Base-by-base conservation (phyloP, 2,888 invertebrate species). In the Mythimna loreyi region DNA sequence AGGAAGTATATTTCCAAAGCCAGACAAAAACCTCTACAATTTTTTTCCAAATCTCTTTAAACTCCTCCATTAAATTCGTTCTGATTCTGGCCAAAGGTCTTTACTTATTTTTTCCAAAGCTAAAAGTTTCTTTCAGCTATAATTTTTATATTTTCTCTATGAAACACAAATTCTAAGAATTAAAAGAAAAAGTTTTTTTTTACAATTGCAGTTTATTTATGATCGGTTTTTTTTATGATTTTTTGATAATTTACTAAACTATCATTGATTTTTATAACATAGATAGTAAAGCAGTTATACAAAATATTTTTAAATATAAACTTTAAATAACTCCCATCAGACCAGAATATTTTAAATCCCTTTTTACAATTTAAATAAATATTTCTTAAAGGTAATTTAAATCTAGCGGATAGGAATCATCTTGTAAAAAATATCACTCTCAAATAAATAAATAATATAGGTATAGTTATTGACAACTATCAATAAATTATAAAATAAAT, bases 341-440 rank as follows among this genome's bases (percentile, higher is more conserved):
- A 56, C 73, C n/a, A 64, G 73, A 72, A 72, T 64, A 55, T 64
- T 52, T 71, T 49, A 49, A 49, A 70, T 45, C 6, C 69, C 61
- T 55, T 49, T 72, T 72, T 33, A 19, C 28, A 36, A 71, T 25
- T 72, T 63, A 49, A 47, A 63, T 72, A 47, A 47, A 70, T 25
- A 55, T 55, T 62, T 72, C 55, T 25, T 40, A 55, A 21, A 40
- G 53, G 53, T 21, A 11, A 70, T 72, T 13, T 55, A 33, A 43
- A 63, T 70, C 64, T 25, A 47, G 63, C 55, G 40, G 40, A 70
- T 23, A 55, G 47, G 30, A 72, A 40, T 72, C 0, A 7, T 50
- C 36, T 36, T 11, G 33, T 11, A 36, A 47, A 49, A 23, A 36
- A 21, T 25, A 25, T 33, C 16, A 21, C 25, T 9, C 36, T 25